Percentiles rank a stretch among this genome's conserved stretches.
phyloP scores from a whole-genome alignment of 1,140 invertebrate species.

The Metopolophium dirhodum region DNA sequence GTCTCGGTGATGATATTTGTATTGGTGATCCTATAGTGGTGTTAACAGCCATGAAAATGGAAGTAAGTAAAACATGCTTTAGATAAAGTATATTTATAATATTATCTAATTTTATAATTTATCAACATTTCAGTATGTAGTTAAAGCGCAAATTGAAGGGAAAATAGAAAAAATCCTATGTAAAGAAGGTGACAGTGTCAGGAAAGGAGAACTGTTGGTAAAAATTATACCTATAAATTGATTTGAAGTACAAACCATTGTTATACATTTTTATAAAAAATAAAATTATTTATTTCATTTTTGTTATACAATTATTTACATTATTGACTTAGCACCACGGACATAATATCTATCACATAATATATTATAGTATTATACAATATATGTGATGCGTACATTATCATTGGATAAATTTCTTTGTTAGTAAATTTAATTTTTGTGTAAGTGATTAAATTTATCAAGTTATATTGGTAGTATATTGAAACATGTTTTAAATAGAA shows the following conservation, averaged over 20 bases:
- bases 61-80: conserved; percentile 68
- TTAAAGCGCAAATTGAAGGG: conserved; percentile 80
- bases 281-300: neutral
- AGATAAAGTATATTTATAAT: neutral
- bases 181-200: conserved; percentile 81
- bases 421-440: no score
- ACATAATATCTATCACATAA: neutral
- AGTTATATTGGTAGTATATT: no score
- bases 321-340: neutral
- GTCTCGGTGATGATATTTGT: conserved; percentile 77
- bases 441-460: no score
- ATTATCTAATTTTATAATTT: conserved; percentile 32
- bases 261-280: neutral
- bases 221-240: conserved; percentile 62
- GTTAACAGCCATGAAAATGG: conserved; percentile 99
- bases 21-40: conserved; percentile 86
- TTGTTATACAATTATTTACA: neutral
- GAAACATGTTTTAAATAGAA: no score
- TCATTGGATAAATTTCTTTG: neutral
- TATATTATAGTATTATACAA: neutral
- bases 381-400: no score
- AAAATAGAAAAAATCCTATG: conserved; percentile 76
- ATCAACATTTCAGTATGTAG: conserved; percentile 73
- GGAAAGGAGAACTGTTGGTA: conserved; percentile 75
- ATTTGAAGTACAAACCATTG: conserved; percentile 58